Base-by-base conservation (phyloP, 2,797 vertebrate species). In the Pseudomugil tenellus region DNA sequence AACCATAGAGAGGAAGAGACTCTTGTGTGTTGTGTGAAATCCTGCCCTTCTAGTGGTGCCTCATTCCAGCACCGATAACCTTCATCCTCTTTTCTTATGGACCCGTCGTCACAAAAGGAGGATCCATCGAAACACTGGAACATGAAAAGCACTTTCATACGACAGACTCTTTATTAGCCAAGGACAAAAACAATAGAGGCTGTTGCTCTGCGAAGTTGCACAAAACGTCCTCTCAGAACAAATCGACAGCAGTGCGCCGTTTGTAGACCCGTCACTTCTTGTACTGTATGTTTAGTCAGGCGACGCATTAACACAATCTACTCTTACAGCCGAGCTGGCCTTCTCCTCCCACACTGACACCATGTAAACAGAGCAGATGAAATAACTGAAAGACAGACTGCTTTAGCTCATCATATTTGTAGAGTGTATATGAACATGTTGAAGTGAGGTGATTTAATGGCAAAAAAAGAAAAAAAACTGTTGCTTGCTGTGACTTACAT, bases 401-500 rank as follows among this genome's bases (percentile, higher is more conserved):
- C 92, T 93, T 88, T 82, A 94, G 94, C 92, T 91, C 84, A 70
- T 92, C 91, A 86, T 96, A 93, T 96, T 95, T 81, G 92, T 94
- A 95, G 95, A 89, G 89, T 92, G 92, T 96, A 92, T 94, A 77
- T 89, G 89, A 94, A 91, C 93, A 92, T 85, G 90, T 93, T 74
- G 72, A 89, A 89, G 89, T 90, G 87, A 92, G 84, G 88, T 88
- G 89, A 88, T 67, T 78, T 77, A 83, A 86, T 57, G 69, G 84
- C 35, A 80, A 83, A 77, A 72, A 52, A 31, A 29, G 16, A 37
- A 61, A 52, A 59, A 48, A 79, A 63, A 91, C 81, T 94, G 94
- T 97, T 96, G 95, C 93, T 96, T 95, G 93, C 93, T 96, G 96
- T 98, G 95, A 96, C 92, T 97, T 94, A 94, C 92, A 95, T 96